A percentile compares a stretch with the other conserved stretches of the same genome.
These are phyloP conservation scores for Nettapus auritus DNA, from an alignment of 2,113 vertebrate species.

Conservation along the genomic window DNA sequence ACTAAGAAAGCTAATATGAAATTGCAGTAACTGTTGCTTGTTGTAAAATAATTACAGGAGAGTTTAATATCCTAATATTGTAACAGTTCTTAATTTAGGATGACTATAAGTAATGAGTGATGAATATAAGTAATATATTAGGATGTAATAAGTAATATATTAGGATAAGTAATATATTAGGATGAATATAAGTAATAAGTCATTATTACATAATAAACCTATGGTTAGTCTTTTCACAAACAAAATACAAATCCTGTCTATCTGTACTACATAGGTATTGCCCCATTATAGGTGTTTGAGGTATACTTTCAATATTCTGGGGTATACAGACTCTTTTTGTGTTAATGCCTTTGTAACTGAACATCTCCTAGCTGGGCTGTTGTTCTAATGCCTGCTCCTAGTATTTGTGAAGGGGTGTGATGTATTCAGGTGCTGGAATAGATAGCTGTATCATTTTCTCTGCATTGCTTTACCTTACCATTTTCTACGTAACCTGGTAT, in stretches of 20 bases:
- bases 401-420: not conserved
- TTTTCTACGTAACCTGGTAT: slow-evolving; percentile 72
- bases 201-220: not conserved
- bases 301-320: not conserved
- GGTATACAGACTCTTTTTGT: not conserved
- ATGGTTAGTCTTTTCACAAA: not conserved
- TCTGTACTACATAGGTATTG: not conserved
- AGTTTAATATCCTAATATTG: not conserved
- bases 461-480: slow-evolving; percentile 42
- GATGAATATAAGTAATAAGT: not conserved
- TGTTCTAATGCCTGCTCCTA: not conserved
- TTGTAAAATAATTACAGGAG: not conserved
- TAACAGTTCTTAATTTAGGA: not conserved
- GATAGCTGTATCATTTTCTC: not conserved
- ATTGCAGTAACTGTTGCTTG: not conserved
- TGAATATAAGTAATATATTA: not conserved
- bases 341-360: not conserved
- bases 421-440: not conserved
- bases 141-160: no score
- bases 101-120: no score
- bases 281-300: not conserved
- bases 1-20: not conserved
- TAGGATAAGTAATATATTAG: no score
- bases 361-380: not conserved
- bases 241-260: not conserved